Evolutionary conservation across 1,140 invertebrate species (phyloP).

Genomic region (Drosophila santomea): DNA sequence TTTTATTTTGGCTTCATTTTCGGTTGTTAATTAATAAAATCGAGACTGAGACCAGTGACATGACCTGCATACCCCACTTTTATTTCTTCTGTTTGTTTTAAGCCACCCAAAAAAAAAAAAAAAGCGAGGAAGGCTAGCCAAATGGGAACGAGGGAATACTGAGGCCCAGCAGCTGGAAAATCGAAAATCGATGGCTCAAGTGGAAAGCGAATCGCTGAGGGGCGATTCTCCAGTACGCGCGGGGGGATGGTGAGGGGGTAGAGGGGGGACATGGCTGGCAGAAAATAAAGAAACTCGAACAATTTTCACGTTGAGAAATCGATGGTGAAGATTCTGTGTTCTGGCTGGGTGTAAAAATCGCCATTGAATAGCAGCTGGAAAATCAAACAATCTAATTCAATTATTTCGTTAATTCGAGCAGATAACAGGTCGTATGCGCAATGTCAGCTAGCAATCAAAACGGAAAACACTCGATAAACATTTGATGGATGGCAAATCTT

Average conservation of each 20-base stretch:
- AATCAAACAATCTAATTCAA: conserved; percentile 69
- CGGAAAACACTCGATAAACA: conserved; percentile 6
- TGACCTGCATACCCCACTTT: conserved; percentile 12
- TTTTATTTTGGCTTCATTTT: not conserved
- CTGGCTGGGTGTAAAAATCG: conserved; percentile 14
- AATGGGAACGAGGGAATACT: conserved; percentile 1
- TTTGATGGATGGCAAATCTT: conserved; percentile 21
- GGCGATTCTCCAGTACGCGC: not conserved
- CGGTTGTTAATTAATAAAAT: conserved; percentile 11
- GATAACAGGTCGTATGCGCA: conserved; percentile 40
- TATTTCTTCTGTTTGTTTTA: conserved; percentile 17
- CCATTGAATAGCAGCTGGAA: conserved; percentile 52
- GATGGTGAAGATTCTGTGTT: conserved; percentile 6
- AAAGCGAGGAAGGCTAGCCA: not conserved
- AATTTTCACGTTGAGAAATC: conserved; percentile 13
- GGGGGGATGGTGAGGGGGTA: not conserved
- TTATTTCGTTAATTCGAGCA: conserved; percentile 42
- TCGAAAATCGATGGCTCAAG: conserved; percentile 70
- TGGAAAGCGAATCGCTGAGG: conserved; percentile 8
- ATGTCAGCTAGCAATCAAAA: conserved; percentile 18
- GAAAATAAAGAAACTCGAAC: conserved; percentile 9
- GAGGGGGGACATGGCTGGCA: too few relatives aligned
- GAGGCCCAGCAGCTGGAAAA: conserved; percentile 43
- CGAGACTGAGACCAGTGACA: conserved; percentile 6
- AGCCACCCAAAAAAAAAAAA: conserved; percentile 10